Conservation (phyloP, 1,140 invertebrate genomes). For the Campoletis sonorensis region DNA sequence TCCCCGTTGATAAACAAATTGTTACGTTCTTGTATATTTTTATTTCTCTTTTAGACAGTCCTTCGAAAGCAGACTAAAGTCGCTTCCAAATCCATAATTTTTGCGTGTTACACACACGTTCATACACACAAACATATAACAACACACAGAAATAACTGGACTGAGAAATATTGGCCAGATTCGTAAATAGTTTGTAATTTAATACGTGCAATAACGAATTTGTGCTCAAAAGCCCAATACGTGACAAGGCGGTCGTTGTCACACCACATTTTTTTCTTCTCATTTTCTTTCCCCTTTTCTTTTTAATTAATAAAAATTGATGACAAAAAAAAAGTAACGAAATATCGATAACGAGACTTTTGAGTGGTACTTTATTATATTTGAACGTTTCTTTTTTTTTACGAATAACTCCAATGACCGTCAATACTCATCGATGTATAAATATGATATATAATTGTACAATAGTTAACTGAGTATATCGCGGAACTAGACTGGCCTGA, state of each 20-base stretch:
- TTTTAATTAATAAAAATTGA: not conserved
- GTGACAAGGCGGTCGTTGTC: not conserved
- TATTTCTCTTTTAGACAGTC: not conserved
- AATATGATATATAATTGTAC: not conserved
- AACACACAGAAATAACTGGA: not conserved
- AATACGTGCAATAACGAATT: conserved; percentile 11
- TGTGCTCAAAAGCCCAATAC: not conserved
- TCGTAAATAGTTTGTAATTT: conserved; percentile 8
- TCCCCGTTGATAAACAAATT: not conserved
- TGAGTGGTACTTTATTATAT: not conserved
- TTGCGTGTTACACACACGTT: not conserved
- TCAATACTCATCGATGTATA: conserved; percentile 5
- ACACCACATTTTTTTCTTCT: not conserved
- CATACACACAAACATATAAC: too few species aligned
- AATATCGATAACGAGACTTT: not conserved
- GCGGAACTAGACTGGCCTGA: conserved; percentile 2
- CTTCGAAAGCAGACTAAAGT: not conserved
- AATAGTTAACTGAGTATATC: not conserved
- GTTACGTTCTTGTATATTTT: not conserved
- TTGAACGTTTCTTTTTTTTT: too few species aligned
- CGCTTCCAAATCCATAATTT: not conserved
- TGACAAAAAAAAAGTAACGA: too few species aligned
- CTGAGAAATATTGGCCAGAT: not conserved
- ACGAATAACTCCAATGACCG: not conserved
- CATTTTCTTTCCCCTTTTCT: not conserved